Percentiles rank a stretch among this genome's conserved stretches.
These are phyloP conservation scores for Heteractis magnifica DNA, from an alignment of 92 coral and sea anemone genomes.

Conservation along the genomic window DNA sequence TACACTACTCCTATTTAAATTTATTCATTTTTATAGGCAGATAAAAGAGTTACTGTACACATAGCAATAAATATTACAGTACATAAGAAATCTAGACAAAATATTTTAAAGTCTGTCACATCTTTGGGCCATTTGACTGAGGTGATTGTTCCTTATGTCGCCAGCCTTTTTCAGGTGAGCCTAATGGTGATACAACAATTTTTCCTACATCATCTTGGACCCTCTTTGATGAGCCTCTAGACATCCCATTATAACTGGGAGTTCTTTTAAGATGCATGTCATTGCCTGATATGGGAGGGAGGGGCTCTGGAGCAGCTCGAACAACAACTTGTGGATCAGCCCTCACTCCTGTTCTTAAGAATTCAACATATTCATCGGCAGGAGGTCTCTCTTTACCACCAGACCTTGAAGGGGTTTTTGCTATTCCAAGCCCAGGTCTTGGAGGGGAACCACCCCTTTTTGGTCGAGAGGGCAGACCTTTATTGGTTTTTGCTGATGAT, in stretches of 20 bases:
- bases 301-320: constrained; percentile 87
- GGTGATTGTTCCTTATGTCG: constrained; percentile 78
- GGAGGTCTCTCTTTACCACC: constrained; percentile 62
- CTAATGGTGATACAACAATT: constrained; percentile 87
- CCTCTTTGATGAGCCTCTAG: constrained; percentile 60
- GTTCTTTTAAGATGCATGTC: constrained; percentile 58
- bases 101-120: constrained; percentile 16
- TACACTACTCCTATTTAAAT: neutral
- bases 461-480: constrained; percentile 80
- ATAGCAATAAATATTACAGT: neutral
- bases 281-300: constrained; percentile 83
- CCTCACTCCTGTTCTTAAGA: constrained; percentile 79
- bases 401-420: constrained; percentile 50
- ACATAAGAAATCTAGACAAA: neutral
- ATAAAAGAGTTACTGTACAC: neutral
- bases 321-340: constrained; percentile 94
- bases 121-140: constrained; percentile 72
- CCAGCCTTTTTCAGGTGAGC: constrained; percentile 99
- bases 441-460: constrained; percentile 70
- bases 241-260: constrained; percentile 67
- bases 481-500: constrained; percentile 78
- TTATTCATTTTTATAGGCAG: neutral
- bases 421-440: constrained; percentile 72
- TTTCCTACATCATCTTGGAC: constrained; percentile 86
- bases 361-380: constrained; percentile 86